A percentile compares a stretch with the other conserved stretches of the same genome.
Conservation (phyloP, 2,113 vertebrate species). For the Channa argus region DNA sequence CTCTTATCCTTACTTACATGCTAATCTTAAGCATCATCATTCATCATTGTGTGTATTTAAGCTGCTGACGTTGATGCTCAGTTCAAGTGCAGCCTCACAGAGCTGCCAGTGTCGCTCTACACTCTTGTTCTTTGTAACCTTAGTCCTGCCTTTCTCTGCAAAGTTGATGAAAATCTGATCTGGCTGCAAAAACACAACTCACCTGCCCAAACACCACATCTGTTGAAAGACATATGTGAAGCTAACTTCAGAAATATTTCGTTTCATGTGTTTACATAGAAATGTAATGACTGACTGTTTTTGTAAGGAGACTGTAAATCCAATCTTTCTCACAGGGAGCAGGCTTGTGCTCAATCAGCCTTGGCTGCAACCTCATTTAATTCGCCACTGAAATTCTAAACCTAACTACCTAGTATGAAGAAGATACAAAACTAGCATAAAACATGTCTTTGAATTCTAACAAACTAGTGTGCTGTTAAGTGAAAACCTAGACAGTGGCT, state of each 20-base stretch:
- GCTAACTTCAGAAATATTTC: not conserved
- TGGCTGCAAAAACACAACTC: constrained; percentile 17
- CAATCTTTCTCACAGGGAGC: not conserved
- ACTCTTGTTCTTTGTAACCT: not conserved
- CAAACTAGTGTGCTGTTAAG: too few relatives aligned
- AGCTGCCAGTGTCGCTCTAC: not conserved
- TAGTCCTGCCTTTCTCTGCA: not conserved
- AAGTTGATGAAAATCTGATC: not conserved
- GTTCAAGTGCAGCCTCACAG: not conserved
- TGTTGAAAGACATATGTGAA: constrained; percentile 1
- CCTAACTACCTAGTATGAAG: too few relatives aligned
- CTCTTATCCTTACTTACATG: too few relatives aligned
- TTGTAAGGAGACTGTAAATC: not conserved
- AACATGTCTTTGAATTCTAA: too few relatives aligned
- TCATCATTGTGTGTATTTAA: too few relatives aligned
- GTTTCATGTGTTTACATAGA: constrained; percentile 20
- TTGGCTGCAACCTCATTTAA: not conserved
- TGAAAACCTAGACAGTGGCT: too few relatives aligned
- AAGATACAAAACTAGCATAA: too few relatives aligned
- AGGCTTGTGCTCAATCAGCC: not conserved
- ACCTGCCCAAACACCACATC: constrained; percentile 5
- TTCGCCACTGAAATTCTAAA: not conserved
- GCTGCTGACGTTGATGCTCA: not conserved
- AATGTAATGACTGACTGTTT: constrained; percentile 9
- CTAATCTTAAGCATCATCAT: too few relatives aligned